Evolutionary conservation across 1,140 invertebrate species (phyloP), one percentile per base, ranked within the genome.

Genomic region (Xylocopa sonorina): DNA sequence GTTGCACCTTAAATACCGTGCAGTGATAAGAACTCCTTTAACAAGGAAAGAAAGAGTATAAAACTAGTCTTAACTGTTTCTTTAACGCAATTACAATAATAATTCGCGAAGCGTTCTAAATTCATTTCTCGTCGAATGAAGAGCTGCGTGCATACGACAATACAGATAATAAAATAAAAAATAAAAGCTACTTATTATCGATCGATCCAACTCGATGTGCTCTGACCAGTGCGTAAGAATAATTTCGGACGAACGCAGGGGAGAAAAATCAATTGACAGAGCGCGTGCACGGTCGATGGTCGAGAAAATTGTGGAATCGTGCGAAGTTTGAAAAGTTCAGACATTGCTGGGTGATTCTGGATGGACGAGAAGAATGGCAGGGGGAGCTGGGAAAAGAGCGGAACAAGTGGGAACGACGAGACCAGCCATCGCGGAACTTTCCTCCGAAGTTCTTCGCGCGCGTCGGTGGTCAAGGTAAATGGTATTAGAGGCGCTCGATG

Each of bases 221-320:
- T 14, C 21, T 34, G n/a, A n/a, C n/a, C n/a, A n/a, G 18, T 21
- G 18, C 10, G 2, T 4, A 9, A 27, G 34, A 34, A n/a, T 38
- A 51, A 51, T 51, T 51, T 51, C n/a, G 21, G 21, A 21, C 16
- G 21, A 51, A 16, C 53, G 53, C 2, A 27, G 2, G 16, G 53
- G 1, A 14, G 53, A 24, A 38, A 38, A n/a, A n/a, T n/a, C n/a
- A n/a, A n/a, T n/a, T n/a, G n/a, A n/a, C n/a, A n/a, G n/a, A n/a
- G n/a, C n/a, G n/a, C n/a, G 3, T 1, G 0, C 1, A 38, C 0
- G 21, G 21, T 16, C 24, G 29, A 51, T 24, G 4, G 29, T 21
- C 27, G 46, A 21, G 51, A 34, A 67, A 34, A 67, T 51, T 34
- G 21, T 29, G 16, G 29, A 55, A 41, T 69, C 51, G 67, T 24